Percentiles rank a stretch among this genome's conserved stretches.
Conservation (phyloP, 2,888 invertebrate genomes). For the Catocala nupta region DNA sequence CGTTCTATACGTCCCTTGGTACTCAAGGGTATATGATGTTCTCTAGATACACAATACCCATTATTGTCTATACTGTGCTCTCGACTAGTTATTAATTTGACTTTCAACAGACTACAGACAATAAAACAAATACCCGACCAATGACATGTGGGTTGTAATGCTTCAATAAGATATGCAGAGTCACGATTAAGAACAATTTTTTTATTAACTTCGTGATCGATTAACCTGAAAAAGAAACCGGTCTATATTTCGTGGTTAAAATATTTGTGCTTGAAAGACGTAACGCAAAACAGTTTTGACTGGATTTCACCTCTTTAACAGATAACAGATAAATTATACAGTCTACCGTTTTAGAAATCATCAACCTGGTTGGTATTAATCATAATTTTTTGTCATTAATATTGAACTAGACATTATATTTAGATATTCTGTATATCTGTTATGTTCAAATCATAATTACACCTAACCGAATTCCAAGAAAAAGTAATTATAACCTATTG, state of each 20-base stretch:
- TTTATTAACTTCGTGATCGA: conserved; percentile 26
- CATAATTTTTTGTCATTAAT: too few relatives aligned
- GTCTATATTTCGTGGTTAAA: conserved; percentile 12
- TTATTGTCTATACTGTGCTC: background rate
- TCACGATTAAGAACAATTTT: conserved; percentile 35
- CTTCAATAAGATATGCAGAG: conserved; percentile 20
- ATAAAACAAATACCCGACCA: conserved; percentile 23
- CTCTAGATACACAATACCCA: too few relatives aligned
- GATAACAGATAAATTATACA: background rate
- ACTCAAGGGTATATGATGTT: too few relatives aligned
- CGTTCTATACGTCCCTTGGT: background rate
- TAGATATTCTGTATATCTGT: too few relatives aligned
- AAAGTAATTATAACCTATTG: too few relatives aligned
- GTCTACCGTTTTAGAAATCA: background rate
- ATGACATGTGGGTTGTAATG: conserved; percentile 24
- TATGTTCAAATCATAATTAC: too few relatives aligned
- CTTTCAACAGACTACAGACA: conserved; percentile 15
- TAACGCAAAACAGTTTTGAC: background rate
- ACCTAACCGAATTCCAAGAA: too few relatives aligned
- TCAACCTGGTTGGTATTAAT: background rate
- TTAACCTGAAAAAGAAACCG: conserved; percentile 19
- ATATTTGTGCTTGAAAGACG: background rate
- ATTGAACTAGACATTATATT: too few relatives aligned
- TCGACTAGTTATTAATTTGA: conserved; percentile 15
- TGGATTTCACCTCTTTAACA: conserved; percentile 9